Conservation (phyloP, 2,113 vertebrate genomes). For the Solea solea region DNA sequence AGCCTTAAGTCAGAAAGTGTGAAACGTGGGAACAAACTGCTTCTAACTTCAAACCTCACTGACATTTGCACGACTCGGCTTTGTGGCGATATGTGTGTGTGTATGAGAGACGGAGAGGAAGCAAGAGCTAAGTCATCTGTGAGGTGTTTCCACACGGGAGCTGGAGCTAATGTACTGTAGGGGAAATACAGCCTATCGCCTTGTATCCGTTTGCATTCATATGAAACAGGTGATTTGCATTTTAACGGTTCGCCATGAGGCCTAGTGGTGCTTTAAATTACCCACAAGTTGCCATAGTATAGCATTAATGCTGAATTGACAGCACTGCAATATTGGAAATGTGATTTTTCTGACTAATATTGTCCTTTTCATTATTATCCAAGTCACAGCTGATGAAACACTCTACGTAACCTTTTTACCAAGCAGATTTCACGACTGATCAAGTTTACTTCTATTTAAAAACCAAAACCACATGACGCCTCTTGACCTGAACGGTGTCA, state of each 20-base stretch:
- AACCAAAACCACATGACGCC: no score
- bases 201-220: not conserved
- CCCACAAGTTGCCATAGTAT: not conserved
- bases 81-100: not conserved
- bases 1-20: constrained; percentile 42
- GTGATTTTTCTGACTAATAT: constrained; percentile 18
- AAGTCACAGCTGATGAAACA: no score
- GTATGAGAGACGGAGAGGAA: not conserved
- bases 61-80: constrained; percentile 56
- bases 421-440: no score
- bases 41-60: constrained; percentile 45
- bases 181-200: not conserved
- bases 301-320: not conserved
- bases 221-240: constrained; percentile 19
- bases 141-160: not conserved
- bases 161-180: not conserved
- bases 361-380: not conserved
- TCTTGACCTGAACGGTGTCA: no score
- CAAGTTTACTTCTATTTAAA: no score
- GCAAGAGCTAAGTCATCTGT: not conserved
- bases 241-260: constrained; percentile 6
- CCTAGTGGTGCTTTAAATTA: not conserved
- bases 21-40: constrained; percentile 63
- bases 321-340: not conserved
- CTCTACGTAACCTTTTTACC: no score